Base-by-base conservation (phyloP, 2,797 vertebrate genomes). In the Arrhamphus sclerolepis region DNA sequence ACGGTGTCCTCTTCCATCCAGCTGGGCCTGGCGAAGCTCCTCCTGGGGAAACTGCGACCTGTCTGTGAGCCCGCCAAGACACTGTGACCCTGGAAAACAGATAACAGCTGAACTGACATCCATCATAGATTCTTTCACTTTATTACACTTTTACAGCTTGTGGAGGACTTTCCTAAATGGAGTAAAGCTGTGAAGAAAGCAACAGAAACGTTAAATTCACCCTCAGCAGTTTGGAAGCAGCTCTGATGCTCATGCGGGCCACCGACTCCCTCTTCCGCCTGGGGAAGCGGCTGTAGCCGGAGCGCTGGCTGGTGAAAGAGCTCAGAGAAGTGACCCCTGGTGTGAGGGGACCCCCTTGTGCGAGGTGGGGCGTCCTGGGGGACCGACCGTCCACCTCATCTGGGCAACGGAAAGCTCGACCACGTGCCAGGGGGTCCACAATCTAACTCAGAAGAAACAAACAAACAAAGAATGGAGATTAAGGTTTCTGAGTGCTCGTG, bases 171-270 rank as follows among this genome's bases (percentile, higher is more conserved):
- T 47, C 21, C 44, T 47, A 16, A 14, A 26, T 22, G 28, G 28
- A 29, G 28, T 28, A 28, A 7, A 4, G 7, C 3, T 4, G 3
- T 28, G 7, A 28, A 28, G 26, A n/a, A n/a, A n/a, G n/a, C n/a
- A n/a, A n/a, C n/a, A n/a, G n/a, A n/a, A n/a, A n/a, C n/a, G n/a
- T n/a, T n/a, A n/a, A n/a, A n/a, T n/a, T n/a, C 53, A 98, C 97
- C 51, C 86, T 94, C 68, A 99, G 87, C 28, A 98, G 87, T 46
- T 96, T 96, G 0, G 96, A 93, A 0, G 97, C 97, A 0, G 94
- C 97, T 21, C 95, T 94, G 75, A 98, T 93, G 88, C 97, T 97
- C 97, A 98, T 98, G 61, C 95, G 95, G 3, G 96, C 96, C 0
- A 99, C 97, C 0, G 96, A 98, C 59, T 97, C 93, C 75, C 96